Percentiles rank a stretch among this genome's conserved stretches.
Conservation (phyloP, 2,888 invertebrate genomes). For the Tuberolachnus salignus region DNA sequence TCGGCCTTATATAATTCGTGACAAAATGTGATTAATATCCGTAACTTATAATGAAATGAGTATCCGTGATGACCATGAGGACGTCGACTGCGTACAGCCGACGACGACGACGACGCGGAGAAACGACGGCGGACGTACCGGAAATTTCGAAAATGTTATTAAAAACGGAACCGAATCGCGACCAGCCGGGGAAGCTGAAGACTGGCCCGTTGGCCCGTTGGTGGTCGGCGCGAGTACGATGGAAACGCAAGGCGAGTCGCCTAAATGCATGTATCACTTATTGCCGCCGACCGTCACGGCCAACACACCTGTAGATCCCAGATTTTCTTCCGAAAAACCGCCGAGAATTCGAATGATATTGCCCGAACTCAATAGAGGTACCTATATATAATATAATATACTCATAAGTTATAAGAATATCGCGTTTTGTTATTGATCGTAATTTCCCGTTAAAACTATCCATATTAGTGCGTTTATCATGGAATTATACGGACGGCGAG, state of each 20-base stretch:
- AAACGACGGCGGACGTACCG: background rate
- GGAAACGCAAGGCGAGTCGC: constrained; percentile 58
- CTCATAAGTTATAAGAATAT: background rate
- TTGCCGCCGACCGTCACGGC: constrained; percentile 41
- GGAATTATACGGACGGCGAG: background rate
- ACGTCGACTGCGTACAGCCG: constrained; percentile 11
- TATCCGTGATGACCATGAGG: constrained; percentile 43
- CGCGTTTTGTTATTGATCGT: background rate
- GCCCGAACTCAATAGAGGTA: constrained; percentile 57
- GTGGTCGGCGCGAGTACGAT: constrained; percentile 50
- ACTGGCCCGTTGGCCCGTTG: constrained; percentile 4
- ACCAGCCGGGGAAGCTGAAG: background rate
- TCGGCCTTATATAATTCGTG: constrained; percentile 15
- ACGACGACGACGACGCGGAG: background rate
- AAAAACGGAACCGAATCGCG: background rate
- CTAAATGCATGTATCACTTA: constrained; percentile 59
- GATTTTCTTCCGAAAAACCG: constrained; percentile 47
- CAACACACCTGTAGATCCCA: constrained; percentile 45
- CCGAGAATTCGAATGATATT: constrained; percentile 56
- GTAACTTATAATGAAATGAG: constrained; percentile 51
- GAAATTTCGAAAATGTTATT: constrained; percentile 14
- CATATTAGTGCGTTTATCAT: no score
- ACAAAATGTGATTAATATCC: constrained; percentile 44
- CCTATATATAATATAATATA: no score
- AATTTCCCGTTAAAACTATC: background rate